These are phyloP conservation scores for Poliocrania exsul DNA, from an alignment of 2,797 vertebrate genomes.

Conservation along the genomic window DNA sequence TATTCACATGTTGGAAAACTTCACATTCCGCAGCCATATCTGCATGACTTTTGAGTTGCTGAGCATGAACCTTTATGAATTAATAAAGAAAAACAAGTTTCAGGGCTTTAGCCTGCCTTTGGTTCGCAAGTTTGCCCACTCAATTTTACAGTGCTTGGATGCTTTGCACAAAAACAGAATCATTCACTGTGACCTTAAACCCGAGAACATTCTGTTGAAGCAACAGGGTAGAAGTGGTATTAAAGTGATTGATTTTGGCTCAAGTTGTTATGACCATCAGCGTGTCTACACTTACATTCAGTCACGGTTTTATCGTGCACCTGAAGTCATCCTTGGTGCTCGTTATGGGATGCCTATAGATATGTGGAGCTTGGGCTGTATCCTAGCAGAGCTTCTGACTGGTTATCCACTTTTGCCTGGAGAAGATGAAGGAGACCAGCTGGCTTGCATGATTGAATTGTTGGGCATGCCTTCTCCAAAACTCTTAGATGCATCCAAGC, in stretches of 20 bases:
- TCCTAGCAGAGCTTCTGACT: constrained; percentile 94
- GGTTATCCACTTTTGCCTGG: constrained; percentile 96
- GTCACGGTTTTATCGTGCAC: constrained; percentile 96
- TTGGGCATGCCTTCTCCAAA: constrained; percentile 95
- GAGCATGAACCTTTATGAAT: constrained; percentile 99
- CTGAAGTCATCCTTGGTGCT: constrained; percentile 96
- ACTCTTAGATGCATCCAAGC: constrained; percentile 92
- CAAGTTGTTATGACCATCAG: constrained; percentile 98
- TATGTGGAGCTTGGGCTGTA: constrained; percentile 99
- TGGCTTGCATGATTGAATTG: constrained; percentile 97
- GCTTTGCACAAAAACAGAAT: constrained; percentile 97
- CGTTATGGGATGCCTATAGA: constrained; percentile 98
- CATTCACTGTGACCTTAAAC: constrained; percentile 99
- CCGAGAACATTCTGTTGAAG: constrained; percentile 97
- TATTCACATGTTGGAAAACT: constrained; percentile 99
- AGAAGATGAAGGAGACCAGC: constrained; percentile 97
- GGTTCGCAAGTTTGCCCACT: constrained; percentile 98
- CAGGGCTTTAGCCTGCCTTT: constrained; percentile 98
- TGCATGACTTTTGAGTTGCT: constrained; percentile 99
- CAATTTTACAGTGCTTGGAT: constrained; percentile 97
- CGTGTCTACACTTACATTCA: constrained; percentile 99
- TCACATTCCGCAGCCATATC: constrained; percentile 98
- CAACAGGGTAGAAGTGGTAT: constrained; percentile 98
- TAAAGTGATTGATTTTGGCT: constrained; percentile 99
- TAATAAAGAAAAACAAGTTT: constrained; percentile 99